Base-by-base conservation (phyloP, 1,140 invertebrate genomes). In the Sycobia sp. region DNA sequence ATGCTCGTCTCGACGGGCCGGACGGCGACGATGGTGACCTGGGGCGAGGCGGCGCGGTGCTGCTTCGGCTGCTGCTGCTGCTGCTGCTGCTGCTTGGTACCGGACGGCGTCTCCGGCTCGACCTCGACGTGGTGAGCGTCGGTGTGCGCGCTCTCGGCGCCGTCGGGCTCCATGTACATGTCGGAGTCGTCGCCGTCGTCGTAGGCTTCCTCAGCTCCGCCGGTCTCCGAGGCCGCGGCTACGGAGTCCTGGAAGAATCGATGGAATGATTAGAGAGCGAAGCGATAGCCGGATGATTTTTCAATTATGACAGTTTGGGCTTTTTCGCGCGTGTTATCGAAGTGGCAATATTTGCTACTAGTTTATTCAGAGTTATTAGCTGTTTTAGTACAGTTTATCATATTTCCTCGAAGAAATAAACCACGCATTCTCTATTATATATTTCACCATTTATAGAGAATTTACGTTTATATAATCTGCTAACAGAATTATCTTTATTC, bases 141-240 rank as follows among this genome's bases (percentile, higher is more conserved):
- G n/a, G 51, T 67, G 11, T 59, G 69, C 2, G 23, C 39, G 29
- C 68, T 71, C 22, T 73, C 76, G 0, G 73, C 65, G 7, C 67
- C 71, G 20, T 81, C 80, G 0, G 79, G 76, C 47, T 82, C 80
- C 80, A 81, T 82, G 34, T 76, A 82, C 74, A 81, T 81, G 57
- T 81, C 80, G 0, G 79, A 79, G 49, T 82, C 80, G 55, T 82
- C 78, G 2, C 66, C 64, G 50, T 76, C 73, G 8, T 79, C 76
- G 59, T 80, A 81, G 1, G 71, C 62, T 9, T 80, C 79, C 0
- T 73, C 71, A 20, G 65, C 69, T 0, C 58, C 50, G n/a, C 76
- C 78, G 0, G 77, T 76, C 1, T 78, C 78, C 1, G 80, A 68
- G 16, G 78, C 78, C 32, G 78, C 62, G 23, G 75, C 78, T 50